phyloP scores from a whole-genome alignment of 2,113 vertebrate species.

The Periophthalmodon schlosseri region DNA sequence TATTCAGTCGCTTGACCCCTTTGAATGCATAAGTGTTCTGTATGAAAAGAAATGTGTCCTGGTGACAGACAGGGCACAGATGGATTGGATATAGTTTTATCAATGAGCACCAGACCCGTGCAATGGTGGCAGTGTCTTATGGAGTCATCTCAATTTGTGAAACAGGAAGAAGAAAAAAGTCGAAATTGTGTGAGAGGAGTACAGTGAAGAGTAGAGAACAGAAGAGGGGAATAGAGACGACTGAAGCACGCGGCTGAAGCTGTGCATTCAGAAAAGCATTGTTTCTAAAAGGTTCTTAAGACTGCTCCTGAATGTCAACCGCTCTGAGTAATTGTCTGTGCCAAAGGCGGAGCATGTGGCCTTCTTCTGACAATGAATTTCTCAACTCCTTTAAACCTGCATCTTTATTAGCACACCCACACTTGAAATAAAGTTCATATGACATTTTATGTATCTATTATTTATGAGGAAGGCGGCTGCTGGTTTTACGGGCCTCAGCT shows the following conservation, averaged over 20 bases:
- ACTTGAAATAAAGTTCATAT: slow-evolving; percentile 81
- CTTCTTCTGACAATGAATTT: slow-evolving; percentile 72
- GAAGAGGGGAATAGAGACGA: slow-evolving; percentile 23
- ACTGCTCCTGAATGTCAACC: slow-evolving; percentile 64
- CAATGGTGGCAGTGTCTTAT: slow-evolving; percentile 78
- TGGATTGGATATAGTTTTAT: slow-evolving; percentile 84
- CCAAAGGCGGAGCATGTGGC: slow-evolving; percentile 58
- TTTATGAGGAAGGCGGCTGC: slow-evolving; percentile 77
- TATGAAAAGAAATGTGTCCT: slow-evolving; percentile 68
- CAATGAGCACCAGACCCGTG: slow-evolving; percentile 76
- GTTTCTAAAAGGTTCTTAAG: slow-evolving; percentile 61
- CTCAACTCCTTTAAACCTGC: slow-evolving; percentile 75
- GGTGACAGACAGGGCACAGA: slow-evolving; percentile 66
- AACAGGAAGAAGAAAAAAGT: slow-evolving; percentile 69
- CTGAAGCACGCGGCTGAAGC: slow-evolving; percentile 16
- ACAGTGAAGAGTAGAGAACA: slow-evolving; percentile 39
- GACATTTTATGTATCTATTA: slow-evolving; percentile 83
- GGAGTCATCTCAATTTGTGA: slow-evolving; percentile 77
- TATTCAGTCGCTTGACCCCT: background rate
- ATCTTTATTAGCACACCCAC: slow-evolving; percentile 79
- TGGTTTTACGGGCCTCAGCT: slow-evolving; percentile 72
- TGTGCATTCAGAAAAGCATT: slow-evolving; percentile 37
- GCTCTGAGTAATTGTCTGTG: slow-evolving; percentile 56
- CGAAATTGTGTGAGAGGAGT: slow-evolving; percentile 35
- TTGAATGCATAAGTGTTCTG: slow-evolving; percentile 55